These are phyloP conservation scores for Copidosoma floridanum DNA, from an alignment of 1,140 invertebrate species.

Conservation along the genomic window DNA sequence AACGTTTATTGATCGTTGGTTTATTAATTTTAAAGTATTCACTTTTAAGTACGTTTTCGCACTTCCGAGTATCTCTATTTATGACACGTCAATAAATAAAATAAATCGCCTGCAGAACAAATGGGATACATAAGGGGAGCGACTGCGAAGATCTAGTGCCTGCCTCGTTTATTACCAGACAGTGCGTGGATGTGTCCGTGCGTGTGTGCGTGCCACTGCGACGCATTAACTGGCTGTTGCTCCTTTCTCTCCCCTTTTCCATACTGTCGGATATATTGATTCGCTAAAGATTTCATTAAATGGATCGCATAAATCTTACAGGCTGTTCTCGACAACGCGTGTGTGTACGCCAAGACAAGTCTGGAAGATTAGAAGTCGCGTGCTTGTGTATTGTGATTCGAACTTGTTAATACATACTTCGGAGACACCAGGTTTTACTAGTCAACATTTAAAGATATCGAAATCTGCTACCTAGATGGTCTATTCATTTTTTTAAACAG, in stretches of 20 bases:
- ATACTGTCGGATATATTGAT: conserved; percentile 25
- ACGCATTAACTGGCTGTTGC: too few species aligned
- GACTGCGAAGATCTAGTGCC: background rate
- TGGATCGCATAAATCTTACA: conserved; percentile 24
- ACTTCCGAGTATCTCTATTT: too few species aligned
- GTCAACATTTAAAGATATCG: conserved; percentile 21
- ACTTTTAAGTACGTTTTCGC: too few species aligned
- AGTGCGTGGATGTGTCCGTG: too few species aligned
- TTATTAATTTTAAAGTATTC: too few species aligned
- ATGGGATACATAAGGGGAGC: background rate
- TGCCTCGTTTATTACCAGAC: conserved; percentile 1
- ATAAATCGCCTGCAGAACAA: background rate
- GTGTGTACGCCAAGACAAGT: background rate
- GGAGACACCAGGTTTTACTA: conserved; percentile 5
- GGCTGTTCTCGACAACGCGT: too few species aligned
- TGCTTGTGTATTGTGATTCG: background rate
- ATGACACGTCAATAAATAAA: background rate
- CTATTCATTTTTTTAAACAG: conserved; percentile 5
- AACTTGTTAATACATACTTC: background rate
- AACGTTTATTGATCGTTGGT: too few species aligned
- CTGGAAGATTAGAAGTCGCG: conserved; percentile 16
- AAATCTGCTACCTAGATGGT: too few species aligned
- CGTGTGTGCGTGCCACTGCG: background rate
- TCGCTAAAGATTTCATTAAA: conserved; percentile 24
- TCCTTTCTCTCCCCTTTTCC: too few species aligned